Conservation (phyloP, 2,797 vertebrate genomes). For the Decapterus maruadsi region DNA sequence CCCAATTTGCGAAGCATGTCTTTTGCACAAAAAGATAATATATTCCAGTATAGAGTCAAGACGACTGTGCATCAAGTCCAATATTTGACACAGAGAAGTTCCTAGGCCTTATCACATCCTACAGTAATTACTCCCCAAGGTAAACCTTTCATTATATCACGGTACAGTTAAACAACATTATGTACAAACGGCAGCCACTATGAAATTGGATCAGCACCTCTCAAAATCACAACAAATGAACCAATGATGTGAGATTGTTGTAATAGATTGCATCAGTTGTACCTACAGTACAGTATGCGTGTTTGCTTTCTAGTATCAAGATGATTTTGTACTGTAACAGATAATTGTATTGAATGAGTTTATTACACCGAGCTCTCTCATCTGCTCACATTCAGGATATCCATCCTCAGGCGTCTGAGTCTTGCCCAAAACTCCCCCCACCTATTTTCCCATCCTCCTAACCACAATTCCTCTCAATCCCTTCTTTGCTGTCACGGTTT, state of each 20-base stretch:
- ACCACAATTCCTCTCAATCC: constrained; percentile 59
- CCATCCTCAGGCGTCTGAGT: constrained; percentile 30
- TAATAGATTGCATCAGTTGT: neutral
- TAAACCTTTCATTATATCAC: neutral
- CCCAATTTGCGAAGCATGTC: neutral
- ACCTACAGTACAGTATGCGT: neutral
- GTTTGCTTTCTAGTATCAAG: constrained; percentile 13
- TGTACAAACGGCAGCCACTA: neutral
- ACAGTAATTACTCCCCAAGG: no score
- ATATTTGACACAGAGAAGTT: neutral
- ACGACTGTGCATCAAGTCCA: no score
- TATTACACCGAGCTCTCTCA: constrained; percentile 16
- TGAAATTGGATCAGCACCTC: neutral
- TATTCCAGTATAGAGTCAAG: no score
- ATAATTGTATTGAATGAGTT: constrained; percentile 22
- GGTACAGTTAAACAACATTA: neutral
- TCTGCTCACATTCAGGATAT: constrained; percentile 35
- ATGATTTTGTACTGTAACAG: constrained; percentile 4
- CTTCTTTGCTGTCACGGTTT: constrained; percentile 56
- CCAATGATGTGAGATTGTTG: neutral
- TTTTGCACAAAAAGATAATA: no score
- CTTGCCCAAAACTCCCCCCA: constrained; percentile 33
- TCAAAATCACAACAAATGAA: neutral
- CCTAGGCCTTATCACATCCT: neutral
- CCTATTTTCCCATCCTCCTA: constrained; percentile 49